A percentile compares a stretch with the other conserved stretches of the same genome.
Conservation (phyloP, 2,113 vertebrate genomes). For the Apaloderma vittatum region DNA sequence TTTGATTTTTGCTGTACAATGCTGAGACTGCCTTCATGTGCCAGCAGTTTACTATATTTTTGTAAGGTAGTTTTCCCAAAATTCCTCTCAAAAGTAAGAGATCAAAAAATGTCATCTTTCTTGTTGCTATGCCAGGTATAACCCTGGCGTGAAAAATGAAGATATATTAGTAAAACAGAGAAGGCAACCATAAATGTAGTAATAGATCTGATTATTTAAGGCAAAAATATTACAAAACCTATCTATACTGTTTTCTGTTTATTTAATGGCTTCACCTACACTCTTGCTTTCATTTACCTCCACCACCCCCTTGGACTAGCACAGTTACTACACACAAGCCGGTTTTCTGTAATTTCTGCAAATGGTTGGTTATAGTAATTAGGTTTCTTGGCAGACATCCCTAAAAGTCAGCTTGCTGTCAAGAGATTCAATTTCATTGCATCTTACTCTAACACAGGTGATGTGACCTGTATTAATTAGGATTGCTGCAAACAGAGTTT, state of each 20-base stretch:
- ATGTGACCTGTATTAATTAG: conserved; percentile 6
- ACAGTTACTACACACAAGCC: neutral
- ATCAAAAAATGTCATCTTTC: neutral
- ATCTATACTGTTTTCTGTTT: neutral
- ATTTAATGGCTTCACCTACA: neutral
- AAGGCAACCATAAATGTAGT: neutral
- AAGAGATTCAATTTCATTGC: neutral
- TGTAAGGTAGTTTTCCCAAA: neutral
- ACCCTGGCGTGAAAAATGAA: neutral
- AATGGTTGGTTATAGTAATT: conserved; percentile 21
- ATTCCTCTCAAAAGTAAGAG: neutral
- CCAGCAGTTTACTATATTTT: neutral
- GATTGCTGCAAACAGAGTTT: neutral
- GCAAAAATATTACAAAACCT: neutral
- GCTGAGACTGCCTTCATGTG: neutral
- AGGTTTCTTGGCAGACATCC: conserved; percentile 33
- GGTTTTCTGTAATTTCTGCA: neutral
- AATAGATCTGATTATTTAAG: neutral
- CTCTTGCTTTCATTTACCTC: neutral
- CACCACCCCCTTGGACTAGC: neutral
- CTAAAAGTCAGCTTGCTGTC: conserved; percentile 18
- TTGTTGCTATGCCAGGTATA: neutral
- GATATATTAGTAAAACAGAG: neutral
- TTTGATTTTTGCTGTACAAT: neutral
- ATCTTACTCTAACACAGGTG: neutral